Conservation (phyloP, 2,888 invertebrate species). For the Meandrusa payeni region DNA sequence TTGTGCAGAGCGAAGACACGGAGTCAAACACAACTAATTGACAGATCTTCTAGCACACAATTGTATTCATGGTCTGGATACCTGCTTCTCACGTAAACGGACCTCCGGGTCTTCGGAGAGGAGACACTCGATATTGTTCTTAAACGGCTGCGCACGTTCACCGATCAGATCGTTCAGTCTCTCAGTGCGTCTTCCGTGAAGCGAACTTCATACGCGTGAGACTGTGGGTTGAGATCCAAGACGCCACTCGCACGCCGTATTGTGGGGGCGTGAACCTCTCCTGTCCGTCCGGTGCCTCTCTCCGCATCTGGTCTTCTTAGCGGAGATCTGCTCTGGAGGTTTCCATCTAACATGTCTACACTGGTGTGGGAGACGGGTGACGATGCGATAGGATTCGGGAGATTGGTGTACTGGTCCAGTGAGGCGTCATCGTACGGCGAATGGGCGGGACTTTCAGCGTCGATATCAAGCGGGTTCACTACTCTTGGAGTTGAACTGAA, state of each 20-base stretch:
- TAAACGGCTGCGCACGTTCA: conserved; percentile 56
- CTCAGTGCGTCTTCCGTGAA: conserved; percentile 59
- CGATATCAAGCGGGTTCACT: conserved; percentile 44
- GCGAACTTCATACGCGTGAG: conserved; percentile 56
- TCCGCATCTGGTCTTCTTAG: conserved; percentile 49
- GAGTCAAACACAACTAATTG: conserved; percentile 94
- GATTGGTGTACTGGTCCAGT: conserved; percentile 38
- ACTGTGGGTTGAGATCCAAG: conserved; percentile 67
- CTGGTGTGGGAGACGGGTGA: conserved; percentile 55
- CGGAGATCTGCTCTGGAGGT: conserved; percentile 37
- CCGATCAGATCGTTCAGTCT: conserved; percentile 62
- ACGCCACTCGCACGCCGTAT: conserved; percentile 60
- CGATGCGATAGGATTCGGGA: conserved; percentile 45
- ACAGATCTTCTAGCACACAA: conserved; percentile 90
- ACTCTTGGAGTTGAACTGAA: conserved; percentile 49
- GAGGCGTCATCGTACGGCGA: conserved; percentile 50
- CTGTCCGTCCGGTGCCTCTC: conserved; percentile 69
- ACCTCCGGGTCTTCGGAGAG: conserved; percentile 88
- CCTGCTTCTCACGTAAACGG: conserved; percentile 90
- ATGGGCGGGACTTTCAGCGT: conserved; percentile 39
- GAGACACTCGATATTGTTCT: conserved; percentile 57
- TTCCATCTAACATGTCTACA: conserved; percentile 43
- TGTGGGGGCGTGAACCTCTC: conserved; percentile 69
- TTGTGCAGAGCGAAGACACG: conserved; percentile 82
- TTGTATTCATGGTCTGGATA: conserved; percentile 93